Evolutionary conservation across 2,113 vertebrate genomes (phyloP).

Genomic region (Campylomormyrus numenius): DNA sequence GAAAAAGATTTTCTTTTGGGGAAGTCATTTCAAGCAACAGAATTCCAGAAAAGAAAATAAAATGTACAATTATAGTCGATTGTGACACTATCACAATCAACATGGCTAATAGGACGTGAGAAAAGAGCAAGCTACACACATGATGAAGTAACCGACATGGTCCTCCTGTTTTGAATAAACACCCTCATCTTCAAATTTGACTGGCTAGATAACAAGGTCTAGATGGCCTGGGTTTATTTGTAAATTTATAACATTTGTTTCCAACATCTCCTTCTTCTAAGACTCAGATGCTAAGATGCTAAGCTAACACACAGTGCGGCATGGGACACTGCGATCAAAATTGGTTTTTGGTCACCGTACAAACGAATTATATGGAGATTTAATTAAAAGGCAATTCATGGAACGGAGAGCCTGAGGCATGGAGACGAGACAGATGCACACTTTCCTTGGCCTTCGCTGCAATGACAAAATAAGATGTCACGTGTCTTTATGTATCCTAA

Average conservation of each 20-base stretch:
- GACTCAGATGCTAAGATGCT: constrained; percentile 17
- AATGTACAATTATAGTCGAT: neutral
- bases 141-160: constrained; percentile 23
- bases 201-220: constrained; percentile 17
- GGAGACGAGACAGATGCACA: neutral
- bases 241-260: constrained; percentile 30
- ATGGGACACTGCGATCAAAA: constrained; percentile 52
- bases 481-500: constrained; percentile 3
- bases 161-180: constrained; percentile 16
- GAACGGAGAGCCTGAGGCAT: neutral
- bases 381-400: constrained; percentile 35
- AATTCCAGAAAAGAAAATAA: neutral
- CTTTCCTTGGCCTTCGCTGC: neutral
- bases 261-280: constrained; percentile 21
- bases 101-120: neutral
- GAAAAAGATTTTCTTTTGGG: neutral
- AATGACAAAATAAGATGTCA: constrained; percentile 16
- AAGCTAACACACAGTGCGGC: constrained; percentile 28
- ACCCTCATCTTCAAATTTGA: constrained; percentile 18
- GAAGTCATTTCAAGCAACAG: neutral
- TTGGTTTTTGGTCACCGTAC: constrained; percentile 42
- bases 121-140: neutral
- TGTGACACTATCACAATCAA: neutral
- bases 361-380: constrained; percentile 26
- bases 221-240: constrained; percentile 23